These are phyloP conservation scores for Ochlodes sylvanus DNA, from an alignment of 2,888 invertebrate genomes.

Conservation along the genomic window DNA sequence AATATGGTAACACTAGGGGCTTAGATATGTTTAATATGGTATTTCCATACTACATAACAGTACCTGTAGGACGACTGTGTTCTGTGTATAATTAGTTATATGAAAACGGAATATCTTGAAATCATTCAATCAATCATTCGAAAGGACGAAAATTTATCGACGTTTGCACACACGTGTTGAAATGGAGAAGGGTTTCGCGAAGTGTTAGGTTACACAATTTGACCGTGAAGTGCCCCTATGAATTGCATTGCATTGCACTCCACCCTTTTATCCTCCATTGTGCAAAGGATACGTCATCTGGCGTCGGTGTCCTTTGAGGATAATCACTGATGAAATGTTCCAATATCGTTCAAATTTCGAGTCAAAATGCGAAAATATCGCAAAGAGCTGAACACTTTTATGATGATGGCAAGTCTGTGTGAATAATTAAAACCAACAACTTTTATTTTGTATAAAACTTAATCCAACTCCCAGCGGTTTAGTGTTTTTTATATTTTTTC, in stretches of 20 bases:
- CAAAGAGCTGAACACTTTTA: too few species aligned
- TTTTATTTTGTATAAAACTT: conserved; percentile 33
- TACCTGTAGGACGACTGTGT: background rate
- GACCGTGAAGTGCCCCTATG: conserved; percentile 79
- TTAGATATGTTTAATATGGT: too few species aligned
- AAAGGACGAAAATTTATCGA: conserved; percentile 53
- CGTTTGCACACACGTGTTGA: conserved; percentile 66
- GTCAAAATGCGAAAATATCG: background rate
- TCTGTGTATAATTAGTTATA: background rate
- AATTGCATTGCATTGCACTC: conserved; percentile 80
- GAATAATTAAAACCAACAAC: conserved; percentile 21
- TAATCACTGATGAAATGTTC: conserved; percentile 59
- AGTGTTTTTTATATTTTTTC: conserved; percentile 6
- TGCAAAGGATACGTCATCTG: conserved; percentile 81
- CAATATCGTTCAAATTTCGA: background rate
- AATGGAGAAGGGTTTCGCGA: conserved; percentile 61
- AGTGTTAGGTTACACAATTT: conserved; percentile 74
- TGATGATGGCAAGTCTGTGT: background rate
- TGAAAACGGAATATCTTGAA: background rate
- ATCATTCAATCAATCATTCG: conserved; percentile 42
- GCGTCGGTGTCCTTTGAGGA: conserved; percentile 68
- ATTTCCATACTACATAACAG: too few species aligned
- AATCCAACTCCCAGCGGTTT: conserved; percentile 21
- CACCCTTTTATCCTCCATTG: conserved; percentile 78
- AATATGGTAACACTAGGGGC: too few species aligned